A percentile compares a stretch with the other conserved stretches of the same genome.
phyloP scores from a whole-genome alignment of 2,113 vertebrate species.

The Scomber japonicus region DNA sequence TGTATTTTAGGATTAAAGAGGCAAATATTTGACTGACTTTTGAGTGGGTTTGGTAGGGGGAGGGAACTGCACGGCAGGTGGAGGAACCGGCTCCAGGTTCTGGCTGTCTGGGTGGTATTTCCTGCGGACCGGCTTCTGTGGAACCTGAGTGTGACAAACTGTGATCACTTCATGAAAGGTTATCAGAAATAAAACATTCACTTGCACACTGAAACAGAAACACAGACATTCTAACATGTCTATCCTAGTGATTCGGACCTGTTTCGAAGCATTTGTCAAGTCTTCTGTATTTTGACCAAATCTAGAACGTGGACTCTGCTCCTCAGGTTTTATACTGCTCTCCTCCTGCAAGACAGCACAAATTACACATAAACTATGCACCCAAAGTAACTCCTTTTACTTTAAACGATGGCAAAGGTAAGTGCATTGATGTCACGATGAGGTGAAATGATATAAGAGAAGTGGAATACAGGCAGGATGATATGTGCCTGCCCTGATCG shows the following conservation, averaged over 20 bases:
- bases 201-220: not conserved
- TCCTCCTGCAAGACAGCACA: conserved; percentile 86
- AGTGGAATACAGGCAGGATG: conserved; percentile 44
- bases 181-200: conserved; percentile 6
- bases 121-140: conserved; percentile 92
- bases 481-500: conserved; percentile 20
- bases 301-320: conserved; percentile 80
- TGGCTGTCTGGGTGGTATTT: conserved; percentile 90
- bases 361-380: not conserved
- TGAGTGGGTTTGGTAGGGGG: conserved; percentile 86
- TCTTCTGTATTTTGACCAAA: conserved; percentile 84
- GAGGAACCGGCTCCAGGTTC: conserved; percentile 80
- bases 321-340: conserved; percentile 81
- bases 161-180: conserved; percentile 81
- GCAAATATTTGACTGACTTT: conserved; percentile 83
- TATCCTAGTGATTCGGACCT: conserved; percentile 80
- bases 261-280: conserved; percentile 82
- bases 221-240: not conserved
- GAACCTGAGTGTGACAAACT: conserved; percentile 84
- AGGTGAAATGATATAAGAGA: conserved; percentile 22
- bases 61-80: conserved; percentile 70
- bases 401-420: not conserved
- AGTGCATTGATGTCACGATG: conserved; percentile 6
- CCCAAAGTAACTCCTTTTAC: not conserved
- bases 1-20: not conserved